A percentile compares a stretch with the other conserved stretches of the same genome.
Conservation (phyloP, 1,140 invertebrate species). For the Danaus melanippus region DNA sequence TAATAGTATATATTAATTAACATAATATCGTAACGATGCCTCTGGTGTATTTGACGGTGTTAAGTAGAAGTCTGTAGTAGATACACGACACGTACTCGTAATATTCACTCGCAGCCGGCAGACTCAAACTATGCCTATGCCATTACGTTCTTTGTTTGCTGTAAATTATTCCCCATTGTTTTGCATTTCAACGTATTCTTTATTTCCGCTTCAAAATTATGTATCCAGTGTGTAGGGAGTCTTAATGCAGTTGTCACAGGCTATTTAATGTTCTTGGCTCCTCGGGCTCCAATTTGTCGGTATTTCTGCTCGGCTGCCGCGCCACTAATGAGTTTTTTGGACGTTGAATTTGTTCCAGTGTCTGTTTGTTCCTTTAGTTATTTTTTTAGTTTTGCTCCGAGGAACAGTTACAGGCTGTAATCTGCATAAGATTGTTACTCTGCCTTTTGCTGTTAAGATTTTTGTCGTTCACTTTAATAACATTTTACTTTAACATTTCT, state of each 20-base stretch:
- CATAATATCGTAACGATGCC: too few species aligned
- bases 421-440: conserved; percentile 15
- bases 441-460: too few species aligned
- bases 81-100: too few species aligned
- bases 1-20: too few species aligned
- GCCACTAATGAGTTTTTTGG: conserved; percentile 36
- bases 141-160: too few species aligned
- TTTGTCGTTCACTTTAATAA: too few species aligned
- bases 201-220: conserved; percentile 17
- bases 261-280: conserved; percentile 35
- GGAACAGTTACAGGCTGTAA: conserved; percentile 5
- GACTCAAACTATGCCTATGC: too few species aligned
- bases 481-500: too few species aligned
- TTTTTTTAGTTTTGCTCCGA: conserved; percentile 5
- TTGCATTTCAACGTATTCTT: conserved; percentile 9
- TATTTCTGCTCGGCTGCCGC: conserved; percentile 25
- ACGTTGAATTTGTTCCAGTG: conserved; percentile 31
- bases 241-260: conserved; percentile 33
- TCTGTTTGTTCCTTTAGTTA: conserved; percentile 16
- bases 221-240: conserved; percentile 18
- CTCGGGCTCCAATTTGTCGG: conserved; percentile 30
- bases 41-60: too few species aligned
- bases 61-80: too few species aligned
- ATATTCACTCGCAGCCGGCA: too few species aligned
- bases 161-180: background rate